Conservation (phyloP, 2,113 vertebrate genomes). For the Dascyllus trimaculatus region DNA sequence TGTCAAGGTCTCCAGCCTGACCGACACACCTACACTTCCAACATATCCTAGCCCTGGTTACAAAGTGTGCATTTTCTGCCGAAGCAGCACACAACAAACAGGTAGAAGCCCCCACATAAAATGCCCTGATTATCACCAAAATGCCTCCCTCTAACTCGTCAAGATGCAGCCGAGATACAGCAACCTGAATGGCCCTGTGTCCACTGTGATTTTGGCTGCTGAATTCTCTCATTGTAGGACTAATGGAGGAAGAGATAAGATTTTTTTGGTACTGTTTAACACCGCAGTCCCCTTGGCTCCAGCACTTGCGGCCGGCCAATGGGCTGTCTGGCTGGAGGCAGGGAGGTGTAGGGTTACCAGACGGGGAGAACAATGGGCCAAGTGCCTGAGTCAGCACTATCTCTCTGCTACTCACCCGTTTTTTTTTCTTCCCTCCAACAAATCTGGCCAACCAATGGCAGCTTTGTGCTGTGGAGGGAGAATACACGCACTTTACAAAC, state of each 20-base stretch:
- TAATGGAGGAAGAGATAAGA: constrained; percentile 81
- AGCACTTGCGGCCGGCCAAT: constrained; percentile 71
- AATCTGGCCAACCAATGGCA: constrained; percentile 71
- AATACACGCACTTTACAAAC: constrained; percentile 50
- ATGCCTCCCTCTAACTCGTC: constrained; percentile 32
- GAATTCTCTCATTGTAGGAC: constrained; percentile 75
- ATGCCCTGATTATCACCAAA: constrained; percentile 48
- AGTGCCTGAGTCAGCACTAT: constrained; percentile 82
- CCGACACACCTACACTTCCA: not conserved
- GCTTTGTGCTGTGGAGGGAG: constrained; percentile 64
- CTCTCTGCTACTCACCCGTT: constrained; percentile 47
- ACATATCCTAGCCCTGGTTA: not conserved
- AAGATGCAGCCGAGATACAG: constrained; percentile 50
- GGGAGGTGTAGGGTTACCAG: constrained; percentile 78
- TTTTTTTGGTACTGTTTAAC: constrained; percentile 75
- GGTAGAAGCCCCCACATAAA: constrained; percentile 29
- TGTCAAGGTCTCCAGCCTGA: constrained; percentile 8
- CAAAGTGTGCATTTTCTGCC: constrained; percentile 32
- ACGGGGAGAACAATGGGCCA: constrained; percentile 76
- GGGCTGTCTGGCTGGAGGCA: constrained; percentile 68
- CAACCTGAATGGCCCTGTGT: constrained; percentile 65
- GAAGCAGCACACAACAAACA: constrained; percentile 27
- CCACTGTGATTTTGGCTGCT: constrained; percentile 65
- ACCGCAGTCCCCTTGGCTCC: constrained; percentile 77
- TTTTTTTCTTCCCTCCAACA: constrained; percentile 73